These are phyloP conservation scores for Perithous albicinctus DNA, from an alignment of 2,888 invertebrate species.

Conservation along the genomic window DNA sequence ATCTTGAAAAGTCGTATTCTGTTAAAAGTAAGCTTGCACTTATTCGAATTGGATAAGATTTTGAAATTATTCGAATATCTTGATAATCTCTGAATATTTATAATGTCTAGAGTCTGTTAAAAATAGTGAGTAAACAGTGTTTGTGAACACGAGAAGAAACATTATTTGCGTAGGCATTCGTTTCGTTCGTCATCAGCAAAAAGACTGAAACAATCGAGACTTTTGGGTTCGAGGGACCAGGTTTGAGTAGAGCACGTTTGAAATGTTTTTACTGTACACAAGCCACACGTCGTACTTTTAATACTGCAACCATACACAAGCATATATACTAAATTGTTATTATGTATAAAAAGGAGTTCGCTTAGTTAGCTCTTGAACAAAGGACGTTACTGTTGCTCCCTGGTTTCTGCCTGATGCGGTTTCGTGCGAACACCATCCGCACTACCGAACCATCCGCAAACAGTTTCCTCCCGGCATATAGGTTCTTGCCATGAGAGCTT, in stretches of 20 bases:
- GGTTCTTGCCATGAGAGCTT: conserved; percentile 75
- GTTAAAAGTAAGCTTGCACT: too few relatives aligned
- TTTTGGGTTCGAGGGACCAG: not conserved
- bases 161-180: too few relatives aligned
- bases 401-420: conserved; percentile 53
- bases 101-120: too few relatives aligned
- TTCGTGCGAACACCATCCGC: conserved; percentile 45
- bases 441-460: conserved; percentile 42
- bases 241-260: not conserved
- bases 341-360: conserved; percentile 27
- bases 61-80: too few relatives aligned
- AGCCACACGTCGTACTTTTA: not conserved
- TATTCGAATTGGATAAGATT: too few relatives aligned
- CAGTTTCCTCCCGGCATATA: conserved; percentile 60
- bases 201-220: not conserved
- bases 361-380: conserved; percentile 67
- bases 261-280: conserved; percentile 9
- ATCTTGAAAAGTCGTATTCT: too few relatives aligned
- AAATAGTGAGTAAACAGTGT: too few relatives aligned
- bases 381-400: conserved; percentile 70
- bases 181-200: not conserved
- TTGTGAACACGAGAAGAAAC: too few relatives aligned
- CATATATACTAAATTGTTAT: conserved; percentile 46
- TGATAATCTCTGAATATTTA: too few relatives aligned
- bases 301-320: not conserved